A percentile compares a stretch with the other conserved stretches of the same genome.
phyloP scores from a whole-genome alignment of 2,113 vertebrate genomes.

The Oophaga pumilio region DNA sequence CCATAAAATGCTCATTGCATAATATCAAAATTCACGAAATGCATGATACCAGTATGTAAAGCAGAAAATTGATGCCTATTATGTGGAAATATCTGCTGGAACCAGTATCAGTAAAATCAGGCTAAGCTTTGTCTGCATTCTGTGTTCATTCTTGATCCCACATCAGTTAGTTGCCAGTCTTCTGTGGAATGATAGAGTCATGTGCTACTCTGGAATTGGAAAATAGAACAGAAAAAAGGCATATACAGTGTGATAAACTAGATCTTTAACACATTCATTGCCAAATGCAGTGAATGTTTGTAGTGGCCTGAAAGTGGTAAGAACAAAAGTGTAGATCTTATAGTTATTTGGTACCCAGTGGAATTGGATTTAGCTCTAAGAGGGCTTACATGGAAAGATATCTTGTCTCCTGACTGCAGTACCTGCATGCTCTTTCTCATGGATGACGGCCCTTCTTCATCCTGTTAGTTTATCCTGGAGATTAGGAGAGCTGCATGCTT shows the following conservation, averaged over 20 bases:
- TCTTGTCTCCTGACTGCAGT: constrained; percentile 55
- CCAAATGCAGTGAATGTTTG: background rate
- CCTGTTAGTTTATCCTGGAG: constrained; percentile 58
- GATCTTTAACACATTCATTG: constrained; percentile 1
- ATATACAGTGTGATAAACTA: background rate
- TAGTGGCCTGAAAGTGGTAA: background rate
- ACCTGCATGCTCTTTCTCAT: constrained; percentile 57
- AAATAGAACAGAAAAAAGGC: background rate
- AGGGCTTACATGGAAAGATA: constrained; percentile 50
- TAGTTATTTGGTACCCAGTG: constrained; percentile 21
- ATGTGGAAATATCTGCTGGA: background rate
- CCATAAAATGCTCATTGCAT: background rate
- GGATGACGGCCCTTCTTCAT: constrained; percentile 57
- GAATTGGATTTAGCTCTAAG: constrained; percentile 55
- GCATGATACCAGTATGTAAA: background rate
- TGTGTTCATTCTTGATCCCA: background rate
- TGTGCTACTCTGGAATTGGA: background rate
- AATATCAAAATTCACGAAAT: background rate
- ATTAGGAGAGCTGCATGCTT: constrained; percentile 59
- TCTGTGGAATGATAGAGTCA: background rate
- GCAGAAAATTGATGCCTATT: background rate
- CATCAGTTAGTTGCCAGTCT: background rate
- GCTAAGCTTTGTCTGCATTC: background rate
- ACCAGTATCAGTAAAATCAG: background rate
- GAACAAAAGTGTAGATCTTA: constrained; percentile 21